phyloP scores from a whole-genome alignment of 2,888 invertebrate genomes.

The Napeogenes sylphis region DNA sequence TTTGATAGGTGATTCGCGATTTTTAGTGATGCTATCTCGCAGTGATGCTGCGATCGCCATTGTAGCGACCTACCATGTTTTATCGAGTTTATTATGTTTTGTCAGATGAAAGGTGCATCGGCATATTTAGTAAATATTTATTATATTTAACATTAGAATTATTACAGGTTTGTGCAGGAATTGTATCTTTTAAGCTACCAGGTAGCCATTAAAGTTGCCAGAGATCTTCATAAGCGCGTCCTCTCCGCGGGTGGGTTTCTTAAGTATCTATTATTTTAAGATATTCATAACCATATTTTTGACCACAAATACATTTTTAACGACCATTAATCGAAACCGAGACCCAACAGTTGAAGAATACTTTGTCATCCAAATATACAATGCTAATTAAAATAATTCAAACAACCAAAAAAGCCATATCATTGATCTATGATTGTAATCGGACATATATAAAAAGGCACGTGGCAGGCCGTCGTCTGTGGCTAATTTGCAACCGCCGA shows the following conservation, averaged over 20 bases:
- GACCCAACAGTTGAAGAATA: too few relatives aligned
- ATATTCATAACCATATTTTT: too few relatives aligned
- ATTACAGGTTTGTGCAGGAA: too few relatives aligned
- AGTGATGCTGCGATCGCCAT: conserved; percentile 59
- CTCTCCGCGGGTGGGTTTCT: too few relatives aligned
- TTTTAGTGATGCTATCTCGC: conserved; percentile 57
- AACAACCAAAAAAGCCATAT: conserved; percentile 7
- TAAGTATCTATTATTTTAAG: too few relatives aligned
- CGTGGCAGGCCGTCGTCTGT: conserved; percentile 39
- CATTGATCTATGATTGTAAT: conserved; percentile 24
- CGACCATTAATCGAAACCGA: too few relatives aligned
- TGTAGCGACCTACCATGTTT: conserved; percentile 37
- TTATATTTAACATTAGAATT: not conserved
- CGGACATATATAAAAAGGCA: conserved; percentile 34
- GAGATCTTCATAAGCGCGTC: too few relatives aligned
- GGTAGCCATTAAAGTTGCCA: too few relatives aligned
- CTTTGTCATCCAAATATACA: too few relatives aligned
- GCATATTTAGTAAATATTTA: not conserved
- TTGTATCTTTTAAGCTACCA: too few relatives aligned
- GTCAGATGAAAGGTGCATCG: conserved; percentile 12
- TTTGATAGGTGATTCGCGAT: conserved; percentile 48
- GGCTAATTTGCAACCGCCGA: conserved; percentile 42
- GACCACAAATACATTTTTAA: too few relatives aligned
- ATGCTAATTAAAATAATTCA: not conserved
- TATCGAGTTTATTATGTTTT: conserved; percentile 34